Evolutionary conservation across 2,888 invertebrate species (phyloP), one percentile per base, ranked within the genome.

Genomic region (Latrodectus elegans): DNA sequence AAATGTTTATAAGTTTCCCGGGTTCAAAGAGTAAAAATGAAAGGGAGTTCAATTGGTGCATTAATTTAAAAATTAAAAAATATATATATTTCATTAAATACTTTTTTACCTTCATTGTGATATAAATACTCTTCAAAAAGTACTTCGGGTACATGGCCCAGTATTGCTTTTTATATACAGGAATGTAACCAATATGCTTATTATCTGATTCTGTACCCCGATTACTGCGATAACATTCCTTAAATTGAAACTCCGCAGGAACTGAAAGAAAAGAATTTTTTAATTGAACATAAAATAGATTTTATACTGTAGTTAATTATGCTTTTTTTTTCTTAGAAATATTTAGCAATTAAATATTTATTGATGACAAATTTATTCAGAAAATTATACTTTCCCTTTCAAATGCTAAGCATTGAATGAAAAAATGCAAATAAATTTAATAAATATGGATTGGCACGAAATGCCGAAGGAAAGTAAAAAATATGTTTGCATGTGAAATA

Each of bases 101-200:
- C 49, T 15, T 14, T 9, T 72, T 80, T 84, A 89, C 90, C 70
- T 76, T 89, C 49, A 90, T n/a, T 2, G 55, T 68, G 26, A 89
- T 84, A 1, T 49, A 22, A 14, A 64, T 84, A 52, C 90, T 90
- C 75, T 88, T 89, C 52, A 88, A 55, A 22, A 89, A 90, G 65
- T 88, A 89, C 60, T 89, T 84, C 0, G 90, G 90, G 76, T 88
- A 90, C 86, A 90, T 89, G 4, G 90, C 89, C 90, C 90, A 90
- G 53, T 89, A 90, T 38, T 90, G 90, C 14, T 79, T 82, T 51
- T 83, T 80, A 17, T 88, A 86, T 11, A 76, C 77, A 11, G 89
- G 84, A 22, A 90, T 73, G n/a, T 67, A 86, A 8, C 78, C 86
- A 12, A 70, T 73, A n/a, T 89, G 89, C 10, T 52, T 79, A 60